phyloP scores from a whole-genome alignment of 2,888 invertebrate genomes.

The Zele albiditarsus region DNA sequence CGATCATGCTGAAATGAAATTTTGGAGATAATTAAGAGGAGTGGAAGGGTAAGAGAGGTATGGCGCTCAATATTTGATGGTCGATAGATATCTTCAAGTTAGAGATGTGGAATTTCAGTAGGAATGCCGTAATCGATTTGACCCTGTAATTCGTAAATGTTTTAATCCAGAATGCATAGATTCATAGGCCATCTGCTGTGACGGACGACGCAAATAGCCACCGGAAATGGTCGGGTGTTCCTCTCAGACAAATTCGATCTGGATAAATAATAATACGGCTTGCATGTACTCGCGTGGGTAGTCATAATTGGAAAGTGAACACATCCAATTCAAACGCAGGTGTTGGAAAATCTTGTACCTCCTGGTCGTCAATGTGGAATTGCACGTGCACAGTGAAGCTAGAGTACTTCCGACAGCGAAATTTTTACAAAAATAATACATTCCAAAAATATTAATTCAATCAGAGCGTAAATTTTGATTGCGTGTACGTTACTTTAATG shows the following conservation, averaged over 20 bases:
- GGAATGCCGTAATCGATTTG: neutral
- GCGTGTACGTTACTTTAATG: too few species aligned
- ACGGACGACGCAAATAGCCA: neutral
- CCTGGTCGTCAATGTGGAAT: too few species aligned
- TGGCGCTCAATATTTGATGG: neutral
- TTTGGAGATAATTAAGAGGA: neutral
- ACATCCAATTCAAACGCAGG: neutral
- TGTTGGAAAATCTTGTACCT: neutral
- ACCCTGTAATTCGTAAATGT: conserved; percentile 5
- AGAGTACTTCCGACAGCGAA: neutral
- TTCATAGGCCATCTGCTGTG: conserved; percentile 28
- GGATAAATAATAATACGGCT: neutral
- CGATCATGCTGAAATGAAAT: neutral
- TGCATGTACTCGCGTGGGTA: neutral
- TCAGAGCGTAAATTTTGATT: too few species aligned
- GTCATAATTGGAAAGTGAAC: neutral
- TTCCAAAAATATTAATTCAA: too few species aligned
- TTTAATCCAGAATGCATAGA: conserved; percentile 23
- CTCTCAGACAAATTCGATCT: neutral
- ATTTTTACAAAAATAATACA: conserved; percentile 1
- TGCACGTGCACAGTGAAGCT: too few species aligned
- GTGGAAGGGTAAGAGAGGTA: neutral
- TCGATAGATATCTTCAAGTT: neutral
- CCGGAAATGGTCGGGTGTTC: neutral
- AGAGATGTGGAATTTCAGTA: neutral